These are phyloP conservation scores for Holacanthus passer DNA, from an alignment of 2,113 vertebrate species.

Conservation along the genomic window DNA sequence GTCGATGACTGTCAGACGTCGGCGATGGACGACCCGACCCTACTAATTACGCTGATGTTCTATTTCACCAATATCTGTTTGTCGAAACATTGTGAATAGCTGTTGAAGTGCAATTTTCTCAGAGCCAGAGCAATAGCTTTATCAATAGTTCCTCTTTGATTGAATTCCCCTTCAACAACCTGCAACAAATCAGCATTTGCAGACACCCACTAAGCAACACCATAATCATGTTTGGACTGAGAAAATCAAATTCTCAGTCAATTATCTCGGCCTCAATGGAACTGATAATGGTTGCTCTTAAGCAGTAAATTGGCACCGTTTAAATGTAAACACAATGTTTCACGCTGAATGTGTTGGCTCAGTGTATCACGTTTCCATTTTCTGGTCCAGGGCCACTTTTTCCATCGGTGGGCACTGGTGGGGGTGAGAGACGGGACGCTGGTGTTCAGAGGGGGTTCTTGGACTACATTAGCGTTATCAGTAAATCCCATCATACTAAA, in stretches of 20 bases:
- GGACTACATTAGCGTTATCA: slow-evolving; percentile 79
- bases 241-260: slow-evolving; percentile 81
- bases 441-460: slow-evolving; percentile 51
- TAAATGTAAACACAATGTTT: slow-evolving; percentile 81
- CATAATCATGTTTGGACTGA: slow-evolving; percentile 78
- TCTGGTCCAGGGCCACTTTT: slow-evolving; percentile 59
- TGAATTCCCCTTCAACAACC: slow-evolving; percentile 70
- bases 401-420: slow-evolving; percentile 42
- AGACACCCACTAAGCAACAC: slow-evolving; percentile 70
- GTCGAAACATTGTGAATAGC: slow-evolving; percentile 27
- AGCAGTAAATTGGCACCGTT: slow-evolving; percentile 77
- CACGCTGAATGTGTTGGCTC: slow-evolving; percentile 75
- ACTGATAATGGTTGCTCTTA: slow-evolving; percentile 78
- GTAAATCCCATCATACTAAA: slow-evolving; percentile 76
- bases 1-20: too few species aligned
- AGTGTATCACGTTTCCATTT: slow-evolving; percentile 58
- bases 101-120: slow-evolving; percentile 43
- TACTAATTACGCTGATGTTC: slow-evolving; percentile 19
- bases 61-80: slow-evolving; percentile 27
- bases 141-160: slow-evolving; percentile 72
- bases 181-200: slow-evolving; percentile 74
- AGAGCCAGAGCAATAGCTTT: slow-evolving; percentile 43
- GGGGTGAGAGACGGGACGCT: slow-evolving; percentile 18
- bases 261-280: slow-evolving; percentile 78
- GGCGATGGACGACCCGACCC: too few species aligned